These are phyloP conservation scores for Masnerella sp. DNA, from an alignment of 2,888 invertebrate genomes.

Conservation along the genomic window DNA sequence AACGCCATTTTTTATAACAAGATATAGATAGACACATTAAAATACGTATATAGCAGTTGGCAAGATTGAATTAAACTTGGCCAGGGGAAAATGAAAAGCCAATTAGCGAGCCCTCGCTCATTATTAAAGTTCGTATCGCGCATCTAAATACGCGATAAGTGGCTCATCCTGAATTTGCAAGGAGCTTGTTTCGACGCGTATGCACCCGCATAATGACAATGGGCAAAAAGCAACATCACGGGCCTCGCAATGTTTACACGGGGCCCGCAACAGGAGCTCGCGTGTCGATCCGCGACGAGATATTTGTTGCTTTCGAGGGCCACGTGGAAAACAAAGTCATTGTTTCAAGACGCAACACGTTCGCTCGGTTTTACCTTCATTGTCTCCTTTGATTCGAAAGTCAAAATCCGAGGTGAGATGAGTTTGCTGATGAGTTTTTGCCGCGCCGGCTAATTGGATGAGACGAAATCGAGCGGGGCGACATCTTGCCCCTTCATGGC, in stretches of 20 bases:
- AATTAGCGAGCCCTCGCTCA: conserved; percentile 70
- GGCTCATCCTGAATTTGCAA: conserved; percentile 70
- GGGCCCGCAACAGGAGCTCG: conserved; percentile 69
- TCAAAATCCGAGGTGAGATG: no score
- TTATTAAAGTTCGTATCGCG: conserved; percentile 70
- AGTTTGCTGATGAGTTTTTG: no score
- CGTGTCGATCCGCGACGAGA: conserved; percentile 76
- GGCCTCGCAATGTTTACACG: conserved; percentile 57
- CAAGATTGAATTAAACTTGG: no score
- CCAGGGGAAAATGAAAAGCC: conserved; percentile 40
- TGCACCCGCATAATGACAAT: conserved; percentile 56
- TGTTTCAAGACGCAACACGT: no score
- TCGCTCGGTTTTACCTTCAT: no score
- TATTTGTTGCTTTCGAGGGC: conserved; percentile 76
- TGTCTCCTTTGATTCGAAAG: no score
- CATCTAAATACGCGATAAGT: conserved; percentile 71
- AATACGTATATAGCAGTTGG: no score
- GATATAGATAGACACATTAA: no score
- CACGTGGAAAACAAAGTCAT: conserved; percentile 75
- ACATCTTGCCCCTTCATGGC: conserved; percentile 33
- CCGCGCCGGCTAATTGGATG: no score
- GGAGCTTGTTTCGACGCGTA: conserved; percentile 59
- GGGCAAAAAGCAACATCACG: conserved; percentile 34
- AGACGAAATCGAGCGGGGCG: no score
- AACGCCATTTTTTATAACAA: no score